These are phyloP conservation scores for Philaethria dido DNA, from an alignment of 2,888 invertebrate species.

Conservation along the genomic window DNA sequence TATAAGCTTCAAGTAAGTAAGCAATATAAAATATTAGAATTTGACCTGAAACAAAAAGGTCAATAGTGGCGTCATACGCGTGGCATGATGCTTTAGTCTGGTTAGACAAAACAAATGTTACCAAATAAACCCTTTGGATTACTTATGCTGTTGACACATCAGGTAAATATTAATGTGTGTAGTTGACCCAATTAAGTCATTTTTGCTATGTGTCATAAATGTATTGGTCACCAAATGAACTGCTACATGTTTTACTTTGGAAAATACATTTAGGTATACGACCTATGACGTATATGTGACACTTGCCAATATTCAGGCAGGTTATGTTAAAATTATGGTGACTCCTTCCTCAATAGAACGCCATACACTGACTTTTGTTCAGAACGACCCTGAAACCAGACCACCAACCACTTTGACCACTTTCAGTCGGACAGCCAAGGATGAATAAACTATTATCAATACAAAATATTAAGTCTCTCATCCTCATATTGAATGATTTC, in stretches of 20 bases:
- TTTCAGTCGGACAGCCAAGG: too few species aligned
- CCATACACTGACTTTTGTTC: too few species aligned
- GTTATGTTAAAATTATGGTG: background rate
- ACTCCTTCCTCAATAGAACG: background rate
- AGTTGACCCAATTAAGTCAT: background rate
- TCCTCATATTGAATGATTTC: background rate
- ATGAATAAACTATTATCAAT: too few species aligned
- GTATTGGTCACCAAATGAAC: background rate
- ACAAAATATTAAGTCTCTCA: too few species aligned
- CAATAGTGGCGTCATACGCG: too few species aligned
- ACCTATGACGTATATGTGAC: background rate
- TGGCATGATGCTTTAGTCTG: too few species aligned
- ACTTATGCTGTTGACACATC: background rate
- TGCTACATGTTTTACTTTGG: background rate
- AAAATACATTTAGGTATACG: constrained; percentile 2
- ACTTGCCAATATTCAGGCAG: background rate
- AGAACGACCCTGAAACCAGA: too few species aligned
- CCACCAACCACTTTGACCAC: too few species aligned
- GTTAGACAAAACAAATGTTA: too few species aligned
- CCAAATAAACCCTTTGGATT: background rate
- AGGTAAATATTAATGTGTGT: background rate
- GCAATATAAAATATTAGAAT: too few species aligned
- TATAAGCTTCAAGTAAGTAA: too few species aligned
- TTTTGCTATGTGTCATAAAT: background rate
- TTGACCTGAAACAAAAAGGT: too few species aligned